Conservation (phyloP, 2,113 vertebrate species). For the Marcusenius ussheri region DNA sequence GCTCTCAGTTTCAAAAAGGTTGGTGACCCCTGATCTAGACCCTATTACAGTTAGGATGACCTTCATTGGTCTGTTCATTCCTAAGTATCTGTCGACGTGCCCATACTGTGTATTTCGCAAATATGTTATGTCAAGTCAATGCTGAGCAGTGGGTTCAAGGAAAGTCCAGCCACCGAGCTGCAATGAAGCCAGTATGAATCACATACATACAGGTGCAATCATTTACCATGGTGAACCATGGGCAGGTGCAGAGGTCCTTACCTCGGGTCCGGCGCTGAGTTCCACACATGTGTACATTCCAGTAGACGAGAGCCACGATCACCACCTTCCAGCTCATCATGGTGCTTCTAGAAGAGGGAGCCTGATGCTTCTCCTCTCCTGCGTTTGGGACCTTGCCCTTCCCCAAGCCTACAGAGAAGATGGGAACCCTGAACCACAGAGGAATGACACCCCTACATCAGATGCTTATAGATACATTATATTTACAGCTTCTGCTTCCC, state of each 20-base stretch:
- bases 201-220: background rate
- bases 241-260: background rate
- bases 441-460: background rate
- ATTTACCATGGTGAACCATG: background rate
- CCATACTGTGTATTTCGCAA: background rate
- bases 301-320: slow-evolving; percentile 4
- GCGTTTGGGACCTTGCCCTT: background rate
- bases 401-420: background rate
- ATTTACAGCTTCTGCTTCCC: background rate
- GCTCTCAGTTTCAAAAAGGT: too few species aligned
- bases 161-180: background rate
- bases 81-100: background rate
- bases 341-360: background rate
- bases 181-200: background rate
- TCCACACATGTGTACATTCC: background rate
- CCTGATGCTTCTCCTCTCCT: background rate
- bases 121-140: background rate
- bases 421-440: background rate
- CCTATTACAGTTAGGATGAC: background rate
- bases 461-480: background rate
- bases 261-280: slow-evolving; percentile 6
- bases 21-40: background rate
- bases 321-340: slow-evolving; percentile 5
- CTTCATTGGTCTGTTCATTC: background rate
- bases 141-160: background rate